A percentile compares a stretch with the other conserved stretches of the same genome.
Conservation (phyloP, 2,888 invertebrate genomes). For the Emmelina monodactyla region DNA sequence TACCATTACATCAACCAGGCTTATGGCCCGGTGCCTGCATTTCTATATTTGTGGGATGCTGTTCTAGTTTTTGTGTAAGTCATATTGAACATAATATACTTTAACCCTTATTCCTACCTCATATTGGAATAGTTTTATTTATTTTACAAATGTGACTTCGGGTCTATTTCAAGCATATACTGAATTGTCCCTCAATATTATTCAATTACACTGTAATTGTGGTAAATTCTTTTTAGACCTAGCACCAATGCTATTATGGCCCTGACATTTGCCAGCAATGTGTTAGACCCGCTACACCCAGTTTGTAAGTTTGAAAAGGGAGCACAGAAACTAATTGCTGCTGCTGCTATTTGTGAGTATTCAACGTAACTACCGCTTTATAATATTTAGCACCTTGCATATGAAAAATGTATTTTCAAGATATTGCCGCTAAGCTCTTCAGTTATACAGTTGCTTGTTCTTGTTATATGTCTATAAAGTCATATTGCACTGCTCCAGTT, state of each 20-base stretch:
- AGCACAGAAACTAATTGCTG: constrained; percentile 79
- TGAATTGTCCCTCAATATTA: no score
- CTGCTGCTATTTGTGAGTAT: constrained; percentile 79
- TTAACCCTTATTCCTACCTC: constrained; percentile 4
- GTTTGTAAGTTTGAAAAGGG: constrained; percentile 75
- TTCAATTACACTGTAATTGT: no score
- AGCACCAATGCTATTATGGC: constrained; percentile 97
- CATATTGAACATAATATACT: neutral
- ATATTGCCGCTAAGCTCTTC: no score
- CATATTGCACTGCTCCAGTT: no score
- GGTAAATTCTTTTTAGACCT: constrained; percentile 71
- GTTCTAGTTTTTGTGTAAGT: constrained; percentile 95
- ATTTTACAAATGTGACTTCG: no score
- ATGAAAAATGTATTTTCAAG: no score
- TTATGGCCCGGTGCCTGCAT: constrained; percentile 90
- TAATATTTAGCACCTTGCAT: no score
- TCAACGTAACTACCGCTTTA: no score
- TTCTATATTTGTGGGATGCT: constrained; percentile 97
- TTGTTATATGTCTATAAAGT: no score
- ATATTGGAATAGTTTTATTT: no score
- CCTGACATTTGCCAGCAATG: constrained; percentile 92
- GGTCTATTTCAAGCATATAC: no score
- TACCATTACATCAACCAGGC: constrained; percentile 96
- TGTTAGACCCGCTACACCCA: constrained; percentile 87
- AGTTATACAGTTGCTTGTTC: constrained; percentile 1